Conservation (phyloP, 2,888 invertebrate species). For the Torymus aiolomorphi region DNA sequence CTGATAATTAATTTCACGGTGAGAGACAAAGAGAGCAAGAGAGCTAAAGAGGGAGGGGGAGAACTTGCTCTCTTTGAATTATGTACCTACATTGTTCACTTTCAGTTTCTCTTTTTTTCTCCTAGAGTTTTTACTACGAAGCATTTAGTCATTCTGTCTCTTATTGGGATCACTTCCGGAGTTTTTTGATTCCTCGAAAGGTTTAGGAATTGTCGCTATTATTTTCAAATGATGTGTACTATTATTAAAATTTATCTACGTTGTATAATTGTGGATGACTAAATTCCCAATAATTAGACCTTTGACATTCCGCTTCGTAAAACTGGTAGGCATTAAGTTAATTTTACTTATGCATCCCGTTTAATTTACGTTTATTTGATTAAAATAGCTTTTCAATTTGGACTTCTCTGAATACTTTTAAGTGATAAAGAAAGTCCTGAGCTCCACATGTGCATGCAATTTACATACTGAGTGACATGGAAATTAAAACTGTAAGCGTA, state of each 20-base stretch:
- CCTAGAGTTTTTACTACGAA: too few relatives aligned
- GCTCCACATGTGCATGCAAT: neutral
- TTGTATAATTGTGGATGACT: too few relatives aligned
- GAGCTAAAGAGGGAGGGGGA: too few relatives aligned
- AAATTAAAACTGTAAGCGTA: constrained; percentile 17
- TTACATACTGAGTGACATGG: constrained; percentile 4
- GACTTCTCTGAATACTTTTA: neutral
- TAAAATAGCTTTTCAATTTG: constrained; percentile 17
- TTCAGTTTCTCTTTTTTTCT: neutral
- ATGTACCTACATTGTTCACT: neutral
- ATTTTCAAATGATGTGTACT: too few relatives aligned
- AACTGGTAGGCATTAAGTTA: too few relatives aligned
- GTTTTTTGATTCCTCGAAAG: constrained; percentile 25
- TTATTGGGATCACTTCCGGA: neutral
- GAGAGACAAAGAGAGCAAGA: neutral
- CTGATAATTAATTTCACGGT: constrained; percentile 46
- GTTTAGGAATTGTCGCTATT: too few relatives aligned
- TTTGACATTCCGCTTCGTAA: too few relatives aligned
- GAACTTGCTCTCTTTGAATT: too few relatives aligned
- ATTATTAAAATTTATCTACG: too few relatives aligned
- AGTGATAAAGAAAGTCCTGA: neutral
- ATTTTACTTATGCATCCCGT: too few relatives aligned
- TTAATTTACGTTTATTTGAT: neutral
- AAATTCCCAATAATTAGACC: too few relatives aligned
- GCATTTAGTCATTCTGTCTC: too few relatives aligned